Percentiles rank a stretch among this genome's conserved stretches.
phyloP scores from a whole-genome alignment of 2,888 invertebrate genomes.

The Ceramica pisi region DNA sequence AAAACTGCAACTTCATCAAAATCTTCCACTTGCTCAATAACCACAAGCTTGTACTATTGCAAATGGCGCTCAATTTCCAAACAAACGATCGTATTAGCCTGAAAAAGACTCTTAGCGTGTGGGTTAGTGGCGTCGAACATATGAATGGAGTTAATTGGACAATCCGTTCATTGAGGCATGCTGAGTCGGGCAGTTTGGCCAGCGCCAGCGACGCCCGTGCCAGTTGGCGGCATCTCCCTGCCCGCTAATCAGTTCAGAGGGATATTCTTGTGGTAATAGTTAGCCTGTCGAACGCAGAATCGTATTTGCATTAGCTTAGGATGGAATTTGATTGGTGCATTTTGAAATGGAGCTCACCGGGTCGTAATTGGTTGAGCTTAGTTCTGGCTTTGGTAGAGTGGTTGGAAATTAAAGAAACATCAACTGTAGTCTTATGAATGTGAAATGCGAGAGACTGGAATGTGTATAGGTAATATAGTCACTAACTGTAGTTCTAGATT shows the following conservation, averaged over 20 bases:
- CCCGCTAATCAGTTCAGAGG: slow-evolving; percentile 81
- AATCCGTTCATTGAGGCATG: slow-evolving; percentile 86
- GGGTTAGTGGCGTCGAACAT: slow-evolving; percentile 77
- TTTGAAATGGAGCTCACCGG: not conserved
- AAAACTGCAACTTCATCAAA: slow-evolving; percentile 32
- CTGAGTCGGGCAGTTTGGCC: slow-evolving; percentile 84
- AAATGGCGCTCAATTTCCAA: slow-evolving; percentile 72
- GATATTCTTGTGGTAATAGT: slow-evolving; percentile 72
- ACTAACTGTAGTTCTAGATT: too few species aligned
- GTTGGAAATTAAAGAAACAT: not conserved
- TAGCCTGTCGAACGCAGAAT: slow-evolving; percentile 59
- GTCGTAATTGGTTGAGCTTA: not conserved
- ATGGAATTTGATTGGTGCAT: slow-evolving; percentile 24
- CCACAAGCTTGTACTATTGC: slow-evolving; percentile 49
- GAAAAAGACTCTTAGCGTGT: slow-evolving; percentile 79
- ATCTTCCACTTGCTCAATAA: slow-evolving; percentile 42
- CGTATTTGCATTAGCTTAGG: slow-evolving; percentile 46
- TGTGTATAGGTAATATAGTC: not conserved
- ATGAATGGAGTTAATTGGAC: slow-evolving; percentile 89
- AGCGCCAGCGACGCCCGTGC: slow-evolving; percentile 77
- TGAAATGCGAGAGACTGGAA: not conserved
- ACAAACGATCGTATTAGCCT: slow-evolving; percentile 78
- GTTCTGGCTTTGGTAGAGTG: not conserved
- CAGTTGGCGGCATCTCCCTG: slow-evolving; percentile 82
- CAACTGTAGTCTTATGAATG: not conserved